A percentile compares a stretch with the other conserved stretches of the same genome.
phyloP scores from a whole-genome alignment of 2,797 vertebrate genomes.

The Ctenosaura bakeri region DNA sequence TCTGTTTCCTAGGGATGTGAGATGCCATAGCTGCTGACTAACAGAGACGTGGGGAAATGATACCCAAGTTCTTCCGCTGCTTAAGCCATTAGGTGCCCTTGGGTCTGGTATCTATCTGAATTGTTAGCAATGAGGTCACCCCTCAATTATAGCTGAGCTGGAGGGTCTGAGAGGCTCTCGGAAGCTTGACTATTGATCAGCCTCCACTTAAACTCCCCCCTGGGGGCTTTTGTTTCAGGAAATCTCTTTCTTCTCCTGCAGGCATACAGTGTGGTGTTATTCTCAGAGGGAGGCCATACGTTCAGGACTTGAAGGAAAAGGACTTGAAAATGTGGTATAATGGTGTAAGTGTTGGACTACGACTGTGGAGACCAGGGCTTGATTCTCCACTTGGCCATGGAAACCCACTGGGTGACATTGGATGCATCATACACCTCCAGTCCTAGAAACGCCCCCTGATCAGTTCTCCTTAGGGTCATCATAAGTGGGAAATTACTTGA shows the following conservation, averaged over 20 bases:
- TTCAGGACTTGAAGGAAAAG: constrained; percentile 38
- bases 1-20: not conserved
- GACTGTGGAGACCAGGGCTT: too few relatives aligned
- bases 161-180: constrained; percentile 54
- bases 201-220: constrained; percentile 40
- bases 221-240: constrained; percentile 68
- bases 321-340: fast-evolving
- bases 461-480: too few relatives aligned
- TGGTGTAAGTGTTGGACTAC: too few relatives aligned
- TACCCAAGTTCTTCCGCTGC: not conserved
- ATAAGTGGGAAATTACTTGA: too few relatives aligned
- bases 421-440: too few relatives aligned
- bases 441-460: too few relatives aligned
- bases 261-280: not conserved
- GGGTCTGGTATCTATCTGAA: constrained; percentile 45
- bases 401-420: too few relatives aligned
- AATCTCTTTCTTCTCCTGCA: constrained; percentile 51
- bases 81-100: constrained; percentile 56
- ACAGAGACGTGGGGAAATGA: constrained; percentile 10
- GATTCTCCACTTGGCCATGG: too few relatives aligned
- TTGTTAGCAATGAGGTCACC: constrained; percentile 71
- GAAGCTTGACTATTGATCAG: constrained; percentile 62
- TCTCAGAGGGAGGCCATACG: constrained; percentile 43
- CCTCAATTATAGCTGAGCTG: constrained; percentile 57
- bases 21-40: constrained; percentile 30